Conservation (phyloP, 2,888 invertebrate genomes). For the Ochlodes sylvanus region DNA sequence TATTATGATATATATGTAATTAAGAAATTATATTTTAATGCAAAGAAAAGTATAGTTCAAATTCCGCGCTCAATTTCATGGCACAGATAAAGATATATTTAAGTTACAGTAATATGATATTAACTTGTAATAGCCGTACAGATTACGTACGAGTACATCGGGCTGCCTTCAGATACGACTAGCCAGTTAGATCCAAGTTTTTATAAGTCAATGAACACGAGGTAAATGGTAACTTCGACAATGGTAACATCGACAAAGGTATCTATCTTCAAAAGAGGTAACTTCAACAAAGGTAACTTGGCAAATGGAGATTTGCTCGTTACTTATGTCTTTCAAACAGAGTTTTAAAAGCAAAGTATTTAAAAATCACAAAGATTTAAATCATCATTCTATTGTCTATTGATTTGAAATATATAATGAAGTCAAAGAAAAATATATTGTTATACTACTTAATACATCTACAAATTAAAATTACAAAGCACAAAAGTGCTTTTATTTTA, state of each 20-base stretch:
- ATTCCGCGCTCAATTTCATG: conserved; percentile 46
- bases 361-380: too few species aligned
- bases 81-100: conserved; percentile 46
- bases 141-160: conserved; percentile 22
- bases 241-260: neutral
- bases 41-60: conserved; percentile 36
- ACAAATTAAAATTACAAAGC: too few species aligned
- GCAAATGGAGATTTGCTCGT: too few species aligned
- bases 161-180: conserved; percentile 30
- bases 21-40: conserved; percentile 37
- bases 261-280: too few species aligned
- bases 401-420: too few species aligned
- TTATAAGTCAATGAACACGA: conserved; percentile 35
- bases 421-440: too few species aligned
- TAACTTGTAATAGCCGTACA: conserved; percentile 27
- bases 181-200: conserved; percentile 36
- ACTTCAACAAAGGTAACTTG: too few species aligned
- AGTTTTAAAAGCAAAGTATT: too few species aligned
- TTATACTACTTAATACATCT: too few species aligned
- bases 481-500: too few species aligned
- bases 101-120: conserved; percentile 42
- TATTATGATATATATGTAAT: conserved; percentile 31
- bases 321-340: too few species aligned
- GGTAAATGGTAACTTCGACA: conserved; percentile 25
- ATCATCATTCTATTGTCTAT: too few species aligned